Evolutionary conservation across 2,113 vertebrate genomes (phyloP).

Genomic region (Actenoides lindsayi): DNA sequence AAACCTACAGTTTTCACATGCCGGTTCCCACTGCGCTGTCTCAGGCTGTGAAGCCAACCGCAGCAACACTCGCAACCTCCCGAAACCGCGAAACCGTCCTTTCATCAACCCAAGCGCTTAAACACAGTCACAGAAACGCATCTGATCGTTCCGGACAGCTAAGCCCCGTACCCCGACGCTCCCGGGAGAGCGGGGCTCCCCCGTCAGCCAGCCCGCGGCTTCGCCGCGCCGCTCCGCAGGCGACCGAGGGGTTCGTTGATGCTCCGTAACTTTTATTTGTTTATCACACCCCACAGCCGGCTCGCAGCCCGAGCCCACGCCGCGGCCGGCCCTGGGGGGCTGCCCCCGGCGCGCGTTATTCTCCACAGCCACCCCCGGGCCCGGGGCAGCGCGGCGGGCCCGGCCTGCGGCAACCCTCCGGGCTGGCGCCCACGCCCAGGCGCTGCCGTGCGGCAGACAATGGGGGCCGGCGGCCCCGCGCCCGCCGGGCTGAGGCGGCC

Average conservation of each 20-base stretch:
- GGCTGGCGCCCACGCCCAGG: slow-evolving; percentile 73
- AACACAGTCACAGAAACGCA: neutral
- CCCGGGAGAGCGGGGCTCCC: neutral
- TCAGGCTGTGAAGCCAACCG: neutral
- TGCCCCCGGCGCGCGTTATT: neutral
- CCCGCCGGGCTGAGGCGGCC: neutral
- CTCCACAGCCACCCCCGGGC: neutral
- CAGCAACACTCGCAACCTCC: neutral
- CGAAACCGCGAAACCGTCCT: too few relatives aligned
- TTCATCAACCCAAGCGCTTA: rapidly evolving
- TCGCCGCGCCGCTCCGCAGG: neutral
- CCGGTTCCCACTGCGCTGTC: neutral
- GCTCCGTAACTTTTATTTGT: neutral
- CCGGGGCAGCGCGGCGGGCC: neutral
- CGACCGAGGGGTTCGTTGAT: neutral
- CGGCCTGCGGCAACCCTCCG: neutral
- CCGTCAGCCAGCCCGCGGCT: neutral
- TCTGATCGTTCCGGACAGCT: neutral
- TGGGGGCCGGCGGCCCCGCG: slow-evolving; percentile 35
- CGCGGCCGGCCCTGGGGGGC: neutral
- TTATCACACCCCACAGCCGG: neutral
- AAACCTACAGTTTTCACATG: neutral
- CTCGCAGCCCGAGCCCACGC: neutral
- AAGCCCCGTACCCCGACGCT: neutral
- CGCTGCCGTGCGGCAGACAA: slow-evolving; percentile 70